Evolutionary conservation across 2,888 invertebrate species (phyloP).

Genomic region (Leucoptera coffeella): DNA sequence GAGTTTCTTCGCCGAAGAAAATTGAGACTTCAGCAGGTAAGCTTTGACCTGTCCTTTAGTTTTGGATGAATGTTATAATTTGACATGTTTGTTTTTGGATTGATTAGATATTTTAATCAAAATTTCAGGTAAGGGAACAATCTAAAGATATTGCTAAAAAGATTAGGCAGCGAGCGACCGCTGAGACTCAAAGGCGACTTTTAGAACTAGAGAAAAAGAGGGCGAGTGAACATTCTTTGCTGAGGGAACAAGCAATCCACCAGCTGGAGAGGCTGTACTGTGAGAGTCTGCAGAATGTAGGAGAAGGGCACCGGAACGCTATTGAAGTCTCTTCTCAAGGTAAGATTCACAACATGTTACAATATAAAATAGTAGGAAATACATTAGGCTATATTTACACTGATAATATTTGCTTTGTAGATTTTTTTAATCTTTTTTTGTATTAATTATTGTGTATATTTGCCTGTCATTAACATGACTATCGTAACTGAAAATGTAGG

Average conservation of each 20-base stretch:
- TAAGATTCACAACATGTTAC: too few species aligned
- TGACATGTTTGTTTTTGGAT: slow-evolving; percentile 2
- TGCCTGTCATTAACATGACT: too few species aligned
- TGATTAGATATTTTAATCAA: too few species aligned
- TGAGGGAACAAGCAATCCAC: slow-evolving; percentile 29
- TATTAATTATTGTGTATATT: too few species aligned
- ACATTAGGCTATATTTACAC: too few species aligned
- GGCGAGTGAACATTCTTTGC: slow-evolving; percentile 26
- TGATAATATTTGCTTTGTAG: too few species aligned
- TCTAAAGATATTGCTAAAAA: slow-evolving; percentile 45
- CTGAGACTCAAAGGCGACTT: slow-evolving; percentile 26
- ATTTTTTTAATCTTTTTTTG: too few species aligned
- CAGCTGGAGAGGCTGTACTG: slow-evolving; percentile 26
- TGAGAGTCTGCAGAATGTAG: slow-evolving; percentile 24
- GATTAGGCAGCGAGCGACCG: slow-evolving; percentile 34
- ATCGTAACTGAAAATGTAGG: too few species aligned
- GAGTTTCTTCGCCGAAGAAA: slow-evolving; percentile 38
- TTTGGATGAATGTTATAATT: neutral
- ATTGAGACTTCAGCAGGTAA: slow-evolving; percentile 41
- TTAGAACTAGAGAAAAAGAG: slow-evolving; percentile 22
- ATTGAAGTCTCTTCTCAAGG: slow-evolving; percentile 16
- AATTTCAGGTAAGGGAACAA: slow-evolving; percentile 43
- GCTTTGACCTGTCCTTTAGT: too few species aligned
- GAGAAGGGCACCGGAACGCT: slow-evolving; percentile 26
- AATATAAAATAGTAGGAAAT: too few species aligned